Evolutionary conservation across 2,113 vertebrate species (phyloP).

Genomic region (Hydrochoerus hydrochaeris): DNA sequence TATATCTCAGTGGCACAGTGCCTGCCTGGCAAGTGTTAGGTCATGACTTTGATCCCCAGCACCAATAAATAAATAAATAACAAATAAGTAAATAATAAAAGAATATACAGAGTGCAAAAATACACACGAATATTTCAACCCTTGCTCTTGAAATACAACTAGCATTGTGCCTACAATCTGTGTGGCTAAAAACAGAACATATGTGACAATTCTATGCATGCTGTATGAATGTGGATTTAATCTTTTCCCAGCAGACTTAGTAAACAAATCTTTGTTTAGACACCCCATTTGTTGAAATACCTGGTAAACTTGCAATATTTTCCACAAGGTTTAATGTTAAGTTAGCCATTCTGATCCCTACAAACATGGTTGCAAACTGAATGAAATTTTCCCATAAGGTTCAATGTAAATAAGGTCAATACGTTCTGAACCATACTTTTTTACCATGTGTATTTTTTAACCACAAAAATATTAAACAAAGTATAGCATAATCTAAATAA

Average conservation of each 20-base stretch:
- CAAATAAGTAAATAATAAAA: too few species aligned
- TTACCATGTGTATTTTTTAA: background rate
- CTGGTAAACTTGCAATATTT: background rate
- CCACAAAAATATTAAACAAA: background rate
- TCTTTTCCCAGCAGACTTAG: background rate
- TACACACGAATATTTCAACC: slow-evolving; percentile 24
- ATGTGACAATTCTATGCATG: background rate
- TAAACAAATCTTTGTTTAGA: slow-evolving; percentile 9
- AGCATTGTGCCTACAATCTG: slow-evolving; percentile 11
- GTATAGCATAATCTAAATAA: background rate
- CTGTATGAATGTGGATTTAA: slow-evolving; percentile 42
- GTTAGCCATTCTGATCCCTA: background rate
- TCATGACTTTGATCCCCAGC: too few species aligned
- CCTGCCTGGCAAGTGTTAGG: too few species aligned
- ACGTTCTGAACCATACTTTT: background rate
- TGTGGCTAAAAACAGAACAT: slow-evolving; percentile 22
- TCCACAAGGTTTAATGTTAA: background rate
- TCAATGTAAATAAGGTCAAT: background rate
- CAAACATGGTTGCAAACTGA: background rate
- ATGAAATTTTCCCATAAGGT: background rate
- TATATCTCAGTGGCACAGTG: too few species aligned
- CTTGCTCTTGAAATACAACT: slow-evolving; percentile 26
- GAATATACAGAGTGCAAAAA: background rate
- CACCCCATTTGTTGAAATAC: slow-evolving; percentile 25
- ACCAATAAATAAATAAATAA: too few species aligned